These are phyloP conservation scores for Dolichallabes microphthalmus DNA, from an alignment of 2,113 vertebrate species.

Conservation along the genomic window DNA sequence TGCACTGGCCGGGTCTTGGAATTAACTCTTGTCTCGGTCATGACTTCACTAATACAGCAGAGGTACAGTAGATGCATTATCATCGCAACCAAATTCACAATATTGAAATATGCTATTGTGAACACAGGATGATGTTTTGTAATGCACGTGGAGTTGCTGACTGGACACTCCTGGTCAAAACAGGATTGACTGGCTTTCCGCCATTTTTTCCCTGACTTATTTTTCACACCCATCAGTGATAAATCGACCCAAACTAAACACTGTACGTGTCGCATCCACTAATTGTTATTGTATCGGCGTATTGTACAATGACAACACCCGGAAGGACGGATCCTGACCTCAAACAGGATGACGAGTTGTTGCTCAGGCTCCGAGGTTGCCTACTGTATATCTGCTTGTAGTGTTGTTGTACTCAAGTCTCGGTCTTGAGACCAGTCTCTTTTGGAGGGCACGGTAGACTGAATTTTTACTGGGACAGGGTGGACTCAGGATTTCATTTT, in stretches of 20 bases:
- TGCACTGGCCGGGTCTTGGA: no score
- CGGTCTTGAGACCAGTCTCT: no score
- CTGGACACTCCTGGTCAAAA: neutral
- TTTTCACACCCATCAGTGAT: neutral
- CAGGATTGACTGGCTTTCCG: neutral
- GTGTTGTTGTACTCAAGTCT: no score
- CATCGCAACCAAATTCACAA: neutral
- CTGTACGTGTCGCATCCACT: neutral
- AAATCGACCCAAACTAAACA: neutral
- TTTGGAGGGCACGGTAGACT: no score
- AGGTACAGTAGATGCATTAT: no score
- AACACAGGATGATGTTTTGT: neutral
- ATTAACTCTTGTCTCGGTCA: no score
- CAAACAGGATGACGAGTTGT: neutral
- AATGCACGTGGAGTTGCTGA: neutral
- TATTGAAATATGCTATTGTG: neutral
- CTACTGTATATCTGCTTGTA: neutral
- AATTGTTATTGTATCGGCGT: neutral
- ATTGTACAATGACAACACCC: neutral
- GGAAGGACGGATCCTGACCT: neutral
- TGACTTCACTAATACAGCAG: neutral
- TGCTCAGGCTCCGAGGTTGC: neutral
- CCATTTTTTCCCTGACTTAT: neutral
- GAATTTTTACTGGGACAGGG: no score
- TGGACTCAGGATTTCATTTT: no score